Evolutionary conservation across 2,888 invertebrate species (phyloP), one percentile per base, ranked within the genome.

Genomic region (Aphodius sticticus): DNA sequence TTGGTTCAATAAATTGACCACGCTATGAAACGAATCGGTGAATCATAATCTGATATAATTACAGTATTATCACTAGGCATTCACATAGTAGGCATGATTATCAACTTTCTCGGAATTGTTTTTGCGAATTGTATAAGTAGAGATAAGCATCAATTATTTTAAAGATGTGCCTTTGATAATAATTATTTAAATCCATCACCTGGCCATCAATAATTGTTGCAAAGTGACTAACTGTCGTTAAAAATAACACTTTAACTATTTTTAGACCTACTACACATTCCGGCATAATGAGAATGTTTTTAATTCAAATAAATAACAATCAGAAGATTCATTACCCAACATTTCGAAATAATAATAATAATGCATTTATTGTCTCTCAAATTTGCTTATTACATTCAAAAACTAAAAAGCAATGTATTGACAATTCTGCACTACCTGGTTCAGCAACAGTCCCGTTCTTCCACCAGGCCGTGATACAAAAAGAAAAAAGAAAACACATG

Each of bases 241-340:
- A 26, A 74, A 26, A 26, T 74, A 26, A 74, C n/a, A n/a, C 36
- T 16, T 7, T 53, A 53, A 53, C 53, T 53, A 53, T 53, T 37
- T 37, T 74, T 37, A 70, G 70, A 26, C 6, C 15, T 15, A 74
- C 26, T 16, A n/a, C 36, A 37, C 16, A 26, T n/a, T 72, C 15
- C 26, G 4, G 35, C 6, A 37, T 37, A 4, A 26, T 74, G 35
- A 26, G 12, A 6, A 74, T 72, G n/a, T 14, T 16, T 72, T 2
- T 6, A 6, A n/a, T n/a, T 72, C 37, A 74, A 37, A 26, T 26
- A 71, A n/a, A 74, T 70, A 9, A 70, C 26, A 70, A 70, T 14
- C 35, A 26, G 74, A 74, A 37, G n/a, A 37, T 37, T 15, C 7
- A 26, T 74, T 74, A 74, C 74, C 15, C 74, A 74, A 74, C 37